Evolutionary conservation across 2,888 invertebrate species (phyloP).

Genomic region (Chrysolina oricalcia): DNA sequence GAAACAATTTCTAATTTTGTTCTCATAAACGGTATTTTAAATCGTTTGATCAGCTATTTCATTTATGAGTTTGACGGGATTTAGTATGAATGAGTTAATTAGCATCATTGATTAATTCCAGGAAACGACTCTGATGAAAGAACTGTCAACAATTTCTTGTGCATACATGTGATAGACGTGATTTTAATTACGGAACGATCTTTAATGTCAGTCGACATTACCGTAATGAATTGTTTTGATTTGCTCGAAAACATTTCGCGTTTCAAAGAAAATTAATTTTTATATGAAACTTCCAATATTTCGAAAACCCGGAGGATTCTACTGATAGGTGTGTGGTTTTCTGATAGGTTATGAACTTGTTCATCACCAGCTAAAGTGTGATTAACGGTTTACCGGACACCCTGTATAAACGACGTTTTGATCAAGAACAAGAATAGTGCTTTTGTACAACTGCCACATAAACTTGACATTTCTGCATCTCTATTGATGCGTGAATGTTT

Average conservation of each 20-base stretch:
- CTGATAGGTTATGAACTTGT: no score
- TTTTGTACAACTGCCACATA: no score
- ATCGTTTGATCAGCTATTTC: background rate
- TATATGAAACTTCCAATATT: no score
- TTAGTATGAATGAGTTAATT: background rate
- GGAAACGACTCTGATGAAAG: slow-evolving; percentile 9
- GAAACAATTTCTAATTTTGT: background rate
- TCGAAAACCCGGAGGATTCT: no score
- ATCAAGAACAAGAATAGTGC: no score
- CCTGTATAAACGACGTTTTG: no score
- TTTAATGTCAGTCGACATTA: background rate
- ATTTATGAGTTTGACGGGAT: background rate
- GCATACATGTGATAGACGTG: slow-evolving; percentile 6
- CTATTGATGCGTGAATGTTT: no score
- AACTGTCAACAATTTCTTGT: slow-evolving; percentile 5
- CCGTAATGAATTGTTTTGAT: background rate
- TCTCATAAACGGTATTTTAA: background rate
- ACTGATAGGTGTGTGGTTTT: no score
- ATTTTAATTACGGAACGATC: background rate
- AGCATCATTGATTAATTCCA: background rate
- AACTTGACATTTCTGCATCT: no score
- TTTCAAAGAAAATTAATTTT: no score
- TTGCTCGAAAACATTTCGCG: background rate
- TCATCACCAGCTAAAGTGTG: no score
- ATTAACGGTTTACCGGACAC: no score